Percentiles rank a stretch among this genome's conserved stretches.
Conservation (phyloP, 2,113 vertebrate genomes). For the Prinia subflava region DNA sequence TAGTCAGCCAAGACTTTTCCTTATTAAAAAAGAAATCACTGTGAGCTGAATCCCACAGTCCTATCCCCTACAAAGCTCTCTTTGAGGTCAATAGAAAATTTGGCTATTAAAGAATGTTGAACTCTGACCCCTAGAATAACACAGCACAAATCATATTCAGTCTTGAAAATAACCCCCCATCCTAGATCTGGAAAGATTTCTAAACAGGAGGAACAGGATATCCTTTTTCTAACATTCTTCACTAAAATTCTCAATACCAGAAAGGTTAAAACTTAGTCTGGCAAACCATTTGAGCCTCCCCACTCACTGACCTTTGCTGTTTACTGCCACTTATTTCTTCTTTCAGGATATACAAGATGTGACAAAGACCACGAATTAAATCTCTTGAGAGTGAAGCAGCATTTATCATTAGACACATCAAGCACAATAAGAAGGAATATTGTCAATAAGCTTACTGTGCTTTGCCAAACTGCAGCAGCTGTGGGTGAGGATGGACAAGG, state of each 20-base stretch:
- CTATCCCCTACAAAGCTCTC: conserved; percentile 17
- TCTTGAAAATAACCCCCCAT: conserved; percentile 6
- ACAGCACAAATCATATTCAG: background rate
- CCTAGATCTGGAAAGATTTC: background rate
- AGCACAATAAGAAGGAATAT: background rate
- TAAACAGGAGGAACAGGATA: background rate
- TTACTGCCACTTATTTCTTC: background rate
- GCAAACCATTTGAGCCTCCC: background rate
- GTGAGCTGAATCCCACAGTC: conserved; percentile 1
- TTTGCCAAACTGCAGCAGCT: background rate
- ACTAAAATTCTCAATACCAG: background rate
- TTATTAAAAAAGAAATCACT: conserved; percentile 18
- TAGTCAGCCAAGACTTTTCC: conserved; percentile 22
- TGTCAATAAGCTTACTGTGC: background rate
- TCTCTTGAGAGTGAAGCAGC: background rate
- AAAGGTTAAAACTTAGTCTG: background rate
- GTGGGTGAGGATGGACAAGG: background rate
- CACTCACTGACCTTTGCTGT: background rate
- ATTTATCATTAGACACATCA: conserved; percentile 2
- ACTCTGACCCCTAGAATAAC: background rate
- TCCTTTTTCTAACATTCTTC: background rate
- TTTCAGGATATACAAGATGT: background rate
- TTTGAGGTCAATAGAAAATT: conserved; percentile 26
- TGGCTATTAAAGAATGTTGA: background rate
- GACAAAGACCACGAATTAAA: background rate